Base-by-base conservation (phyloP, 2,888 invertebrate species). In the Cryptosula pallasiana region DNA sequence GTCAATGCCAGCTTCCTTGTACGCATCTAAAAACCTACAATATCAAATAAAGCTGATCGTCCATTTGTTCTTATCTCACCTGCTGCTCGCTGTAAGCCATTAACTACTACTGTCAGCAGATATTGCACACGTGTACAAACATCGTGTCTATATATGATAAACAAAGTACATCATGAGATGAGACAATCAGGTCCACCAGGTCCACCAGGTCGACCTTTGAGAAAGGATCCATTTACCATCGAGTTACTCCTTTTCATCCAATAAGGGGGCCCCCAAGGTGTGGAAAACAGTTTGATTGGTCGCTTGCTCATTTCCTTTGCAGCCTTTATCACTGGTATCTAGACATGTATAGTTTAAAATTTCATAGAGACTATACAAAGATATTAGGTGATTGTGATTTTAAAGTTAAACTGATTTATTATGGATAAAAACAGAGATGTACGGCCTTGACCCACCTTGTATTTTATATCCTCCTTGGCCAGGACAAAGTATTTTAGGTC, bases 1-100 rank as follows among this genome's bases (percentile, higher is more conserved):
- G 13, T 78, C 74, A 16, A 87, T 77, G 23, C 89, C 89, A n/a
- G 89, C 84, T 36, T 88, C 87, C 74, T 88, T 87, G 84, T 95
- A 95, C 72, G 88, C 89, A 76, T 93, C 89, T 55, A 95, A 84
- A 86, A 93, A 94, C 81, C 90, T 91, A 78, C 55, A 81, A 79
- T n/a, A 45, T 45, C 5, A 45, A 45, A 45, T 45, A 79, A 90
- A 90, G 87, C 92, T 93, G 75, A 88, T 90, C 25, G 5, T 45
- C 45, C 5, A 20, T 20, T 13, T 13, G 45, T 45, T 13, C 9
- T 45, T 13, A 45, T n/a, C n/a, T n/a, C n/a, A n/a, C n/a, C n/a
- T n/a, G n/a, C n/a, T n/a, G n/a, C n/a, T n/a, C n/a, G n/a, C n/a
- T n/a, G n/a, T n/a, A n/a, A n/a, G n/a, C n/a, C n/a, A n/a, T n/a